Conservation (phyloP, 2,113 vertebrate species). For the Bufo gargarizans region DNA sequence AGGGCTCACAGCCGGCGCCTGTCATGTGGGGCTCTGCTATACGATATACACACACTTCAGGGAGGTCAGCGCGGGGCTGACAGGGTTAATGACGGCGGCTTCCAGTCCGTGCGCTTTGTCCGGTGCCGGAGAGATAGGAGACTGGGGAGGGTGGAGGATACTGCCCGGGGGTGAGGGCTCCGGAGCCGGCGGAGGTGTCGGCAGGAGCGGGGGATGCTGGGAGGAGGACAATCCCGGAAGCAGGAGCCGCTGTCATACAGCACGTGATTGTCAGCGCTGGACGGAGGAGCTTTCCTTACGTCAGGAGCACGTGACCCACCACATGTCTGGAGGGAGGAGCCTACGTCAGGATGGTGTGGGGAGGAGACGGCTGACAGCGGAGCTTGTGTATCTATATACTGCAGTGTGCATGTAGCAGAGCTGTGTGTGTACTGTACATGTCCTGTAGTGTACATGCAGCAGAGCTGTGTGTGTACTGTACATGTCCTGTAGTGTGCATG, state of each 20-base stretch:
- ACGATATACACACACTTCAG: neutral
- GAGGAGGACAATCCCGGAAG: conserved; percentile 31
- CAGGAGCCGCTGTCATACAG: conserved; percentile 6
- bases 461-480: too few species aligned
- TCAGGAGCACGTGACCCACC: neutral
- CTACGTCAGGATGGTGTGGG: too few species aligned
- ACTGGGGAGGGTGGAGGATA: neutral
- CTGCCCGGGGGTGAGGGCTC: neutral
- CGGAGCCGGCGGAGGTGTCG: neutral
- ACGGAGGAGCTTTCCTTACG: neutral
- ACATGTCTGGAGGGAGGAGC: neutral
- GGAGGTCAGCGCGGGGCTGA: neutral
- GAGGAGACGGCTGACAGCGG: neutral
- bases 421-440: too few species aligned
- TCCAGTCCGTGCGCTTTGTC: accelerated
- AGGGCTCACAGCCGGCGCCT: neutral
- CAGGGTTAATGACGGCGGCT: neutral
- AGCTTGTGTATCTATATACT: too few species aligned
- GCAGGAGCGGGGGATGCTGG: conserved; percentile 20
- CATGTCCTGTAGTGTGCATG: too few species aligned
- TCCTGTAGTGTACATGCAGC: too few species aligned
- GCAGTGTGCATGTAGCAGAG: too few species aligned
- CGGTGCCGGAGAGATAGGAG: too few species aligned
- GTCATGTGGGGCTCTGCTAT: neutral
- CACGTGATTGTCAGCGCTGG: conserved; percentile 21